These are phyloP conservation scores for Heliconius eleuchia DNA, from an alignment of 1,140 invertebrate genomes.

Conservation along the genomic window DNA sequence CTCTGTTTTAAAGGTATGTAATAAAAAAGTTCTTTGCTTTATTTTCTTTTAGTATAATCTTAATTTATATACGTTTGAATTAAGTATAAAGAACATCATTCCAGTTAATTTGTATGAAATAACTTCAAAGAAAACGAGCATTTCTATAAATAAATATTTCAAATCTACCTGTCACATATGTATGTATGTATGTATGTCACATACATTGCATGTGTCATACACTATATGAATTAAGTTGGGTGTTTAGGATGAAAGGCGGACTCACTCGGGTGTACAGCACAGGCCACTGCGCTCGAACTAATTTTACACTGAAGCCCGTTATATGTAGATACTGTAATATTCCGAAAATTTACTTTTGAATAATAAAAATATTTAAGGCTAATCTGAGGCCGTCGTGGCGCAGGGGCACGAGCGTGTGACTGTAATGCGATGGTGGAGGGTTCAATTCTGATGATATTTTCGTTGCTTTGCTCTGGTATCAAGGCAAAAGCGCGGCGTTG, in stretches of 20 bases:
- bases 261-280: conserved; percentile 41
- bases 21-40: too few relatives aligned
- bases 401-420: too few relatives aligned
- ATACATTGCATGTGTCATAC: not conserved
- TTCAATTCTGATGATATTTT: too few relatives aligned
- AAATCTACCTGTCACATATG: not conserved
- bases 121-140: not conserved
- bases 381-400: too few relatives aligned
- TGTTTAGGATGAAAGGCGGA: conserved; percentile 57
- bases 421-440: too few relatives aligned
- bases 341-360: not conserved
- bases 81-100: too few relatives aligned
- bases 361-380: not conserved
- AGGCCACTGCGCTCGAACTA: conserved; percentile 42
- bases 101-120: not conserved
- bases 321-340: not conserved
- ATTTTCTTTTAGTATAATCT: too few relatives aligned
- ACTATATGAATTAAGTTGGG: conserved; percentile 31
- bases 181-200: not conserved
- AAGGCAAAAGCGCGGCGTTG: too few relatives aligned
- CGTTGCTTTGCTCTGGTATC: too few relatives aligned
- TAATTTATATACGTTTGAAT: too few relatives aligned
- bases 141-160: not conserved
- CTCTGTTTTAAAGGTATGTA: too few relatives aligned
- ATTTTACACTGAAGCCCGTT: conserved; percentile 43